Conservation (phyloP, 2,888 invertebrate genomes). For the Andrena flavipes region DNA sequence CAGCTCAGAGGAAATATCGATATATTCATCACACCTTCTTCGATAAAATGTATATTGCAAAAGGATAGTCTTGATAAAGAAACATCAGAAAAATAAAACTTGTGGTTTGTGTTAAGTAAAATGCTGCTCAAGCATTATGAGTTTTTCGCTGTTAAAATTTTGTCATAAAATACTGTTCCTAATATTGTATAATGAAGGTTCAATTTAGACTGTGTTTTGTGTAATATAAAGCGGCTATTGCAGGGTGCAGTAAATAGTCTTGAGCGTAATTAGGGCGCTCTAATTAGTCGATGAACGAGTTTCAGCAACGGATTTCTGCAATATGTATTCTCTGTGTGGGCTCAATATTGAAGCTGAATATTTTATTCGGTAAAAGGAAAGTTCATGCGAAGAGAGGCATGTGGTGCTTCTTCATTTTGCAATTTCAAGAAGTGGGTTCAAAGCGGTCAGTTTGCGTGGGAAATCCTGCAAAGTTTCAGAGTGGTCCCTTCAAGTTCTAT, state of each 20-base stretch:
- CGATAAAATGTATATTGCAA: neutral
- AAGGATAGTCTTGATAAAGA: no score
- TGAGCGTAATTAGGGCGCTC: neutral
- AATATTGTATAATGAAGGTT: neutral
- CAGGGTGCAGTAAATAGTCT: no score
- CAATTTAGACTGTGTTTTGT: neutral
- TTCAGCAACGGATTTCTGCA: neutral
- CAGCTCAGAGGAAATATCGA: no score
- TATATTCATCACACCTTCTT: no score
- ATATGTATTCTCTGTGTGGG: neutral
- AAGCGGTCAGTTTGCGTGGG: conserved; percentile 51
- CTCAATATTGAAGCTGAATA: conserved; percentile 39
- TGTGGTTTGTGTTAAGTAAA: no score
- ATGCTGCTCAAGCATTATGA: no score
- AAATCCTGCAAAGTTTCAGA: conserved; percentile 35
- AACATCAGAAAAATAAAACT: no score
- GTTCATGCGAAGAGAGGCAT: conserved; percentile 25
- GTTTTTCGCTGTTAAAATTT: no score
- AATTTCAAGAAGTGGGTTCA: conserved; percentile 52
- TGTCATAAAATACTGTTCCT: neutral
- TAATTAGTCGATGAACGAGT: conserved; percentile 6
- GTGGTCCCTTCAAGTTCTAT: conserved; percentile 38
- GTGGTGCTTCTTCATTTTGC: conserved; percentile 43
- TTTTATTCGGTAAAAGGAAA: conserved; percentile 47
- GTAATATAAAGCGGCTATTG: neutral